These are phyloP conservation scores for Helicorthomorpha holstii DNA, from an alignment of 1,140 invertebrate species.

Conservation along the genomic window DNA sequence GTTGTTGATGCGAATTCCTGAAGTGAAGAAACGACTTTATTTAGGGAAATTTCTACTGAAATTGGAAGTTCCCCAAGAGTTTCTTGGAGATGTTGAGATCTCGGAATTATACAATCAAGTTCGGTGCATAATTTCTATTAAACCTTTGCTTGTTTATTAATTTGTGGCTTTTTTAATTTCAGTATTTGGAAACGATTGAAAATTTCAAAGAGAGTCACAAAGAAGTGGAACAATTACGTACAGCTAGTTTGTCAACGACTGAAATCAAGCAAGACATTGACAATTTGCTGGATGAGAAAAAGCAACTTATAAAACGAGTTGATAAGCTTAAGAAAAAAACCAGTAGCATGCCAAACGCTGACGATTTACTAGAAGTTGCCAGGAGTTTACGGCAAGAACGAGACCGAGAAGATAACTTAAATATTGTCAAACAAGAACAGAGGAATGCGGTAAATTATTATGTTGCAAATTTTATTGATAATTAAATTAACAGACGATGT, in stretches of 20 bases:
- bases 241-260: slow-evolving; percentile 34
- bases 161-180: not conserved
- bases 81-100: slow-evolving; percentile 56
- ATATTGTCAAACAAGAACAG: slow-evolving; percentile 40
- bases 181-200: slow-evolving; percentile 61
- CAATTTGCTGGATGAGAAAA: slow-evolving; percentile 71
- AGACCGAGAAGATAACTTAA: slow-evolving; percentile 48
- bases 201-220: slow-evolving; percentile 67
- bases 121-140: slow-evolving; percentile 5
- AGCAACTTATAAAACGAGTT: slow-evolving; percentile 49
- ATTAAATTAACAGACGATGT: no score
- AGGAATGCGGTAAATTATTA: slow-evolving; percentile 27
- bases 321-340: slow-evolving; percentile 48
- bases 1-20: slow-evolving; percentile 49
- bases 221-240: slow-evolving; percentile 44
- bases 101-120: slow-evolving; percentile 47
- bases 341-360: slow-evolving; percentile 3
- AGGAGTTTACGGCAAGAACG: slow-evolving; percentile 47
- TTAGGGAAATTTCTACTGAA: slow-evolving; percentile 54
- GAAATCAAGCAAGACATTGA: slow-evolving; percentile 47
- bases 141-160: not conserved
- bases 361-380: slow-evolving; percentile 37
- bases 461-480: no score
- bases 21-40: slow-evolving; percentile 63
- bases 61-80: slow-evolving; percentile 63